These are phyloP conservation scores for Oreocharis arfaki DNA, from an alignment of 2,113 vertebrate genomes.

Conservation along the genomic window DNA sequence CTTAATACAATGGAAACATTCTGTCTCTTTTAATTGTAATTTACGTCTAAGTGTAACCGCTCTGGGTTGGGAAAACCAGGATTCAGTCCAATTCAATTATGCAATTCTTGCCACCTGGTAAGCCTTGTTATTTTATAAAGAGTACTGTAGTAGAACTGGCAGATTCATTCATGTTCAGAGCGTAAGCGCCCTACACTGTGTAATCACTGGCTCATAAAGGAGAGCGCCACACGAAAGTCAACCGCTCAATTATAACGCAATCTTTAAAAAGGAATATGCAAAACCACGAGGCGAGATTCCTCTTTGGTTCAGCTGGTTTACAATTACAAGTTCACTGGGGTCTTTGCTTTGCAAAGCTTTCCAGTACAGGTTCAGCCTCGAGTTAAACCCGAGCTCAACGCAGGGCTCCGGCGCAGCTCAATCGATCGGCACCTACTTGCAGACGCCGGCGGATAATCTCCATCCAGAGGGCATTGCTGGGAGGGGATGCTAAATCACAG, in stretches of 20 bases:
- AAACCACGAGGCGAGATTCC: constrained; percentile 3
- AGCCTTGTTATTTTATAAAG: constrained; percentile 68
- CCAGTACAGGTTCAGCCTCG: constrained; percentile 2
- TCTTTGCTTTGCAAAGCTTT: constrained; percentile 36
- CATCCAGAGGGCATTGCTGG: constrained; percentile 18
- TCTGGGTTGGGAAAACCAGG: constrained; percentile 53
- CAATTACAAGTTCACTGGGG: constrained; percentile 28
- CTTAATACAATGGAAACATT: constrained; percentile 61
- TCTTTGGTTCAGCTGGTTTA: constrained; percentile 54
- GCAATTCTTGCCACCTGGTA: constrained; percentile 64
- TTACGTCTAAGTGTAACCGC: constrained; percentile 49
- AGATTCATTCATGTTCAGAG: constrained; percentile 59
- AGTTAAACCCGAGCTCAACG: constrained; percentile 22
- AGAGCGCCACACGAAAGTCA: constrained; percentile 15
- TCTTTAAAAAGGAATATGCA: constrained; percentile 39
- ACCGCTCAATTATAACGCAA: constrained; percentile 42
- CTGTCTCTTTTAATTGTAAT: constrained; percentile 62
- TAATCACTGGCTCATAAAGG: constrained; percentile 53
- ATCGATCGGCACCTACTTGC: constrained; percentile 23
- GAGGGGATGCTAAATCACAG: constrained; percentile 28
- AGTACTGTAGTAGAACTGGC: constrained; percentile 63
- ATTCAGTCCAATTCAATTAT: constrained; percentile 64
- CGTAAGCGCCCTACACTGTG: constrained; percentile 23
- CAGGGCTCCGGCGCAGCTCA: not conserved
- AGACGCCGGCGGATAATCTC: constrained; percentile 22